Percentiles rank a stretch among this genome's conserved stretches.
These are phyloP conservation scores for Callyntrura guangdongensis DNA, from an alignment of 2,888 invertebrate genomes.

Conservation along the genomic window DNA sequence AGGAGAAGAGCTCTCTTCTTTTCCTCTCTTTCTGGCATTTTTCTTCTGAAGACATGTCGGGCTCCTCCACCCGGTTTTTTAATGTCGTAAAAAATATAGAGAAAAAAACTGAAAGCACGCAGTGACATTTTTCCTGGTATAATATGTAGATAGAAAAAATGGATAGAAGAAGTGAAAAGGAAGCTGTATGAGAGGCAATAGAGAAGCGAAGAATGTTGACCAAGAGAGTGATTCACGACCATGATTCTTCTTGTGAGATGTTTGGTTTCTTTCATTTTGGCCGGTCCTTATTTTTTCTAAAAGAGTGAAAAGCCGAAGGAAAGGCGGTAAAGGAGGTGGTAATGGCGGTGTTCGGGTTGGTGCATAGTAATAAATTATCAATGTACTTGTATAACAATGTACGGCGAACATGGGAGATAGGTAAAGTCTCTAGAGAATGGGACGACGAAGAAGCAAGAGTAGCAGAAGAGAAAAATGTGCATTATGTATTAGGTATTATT, in stretches of 20 bases:
- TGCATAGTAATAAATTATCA: slow-evolving; percentile 57
- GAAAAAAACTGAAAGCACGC: slow-evolving; percentile 36
- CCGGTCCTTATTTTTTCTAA: background rate
- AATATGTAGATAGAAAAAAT: slow-evolving; percentile 23
- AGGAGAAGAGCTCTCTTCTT: background rate
- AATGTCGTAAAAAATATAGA: slow-evolving; percentile 54
- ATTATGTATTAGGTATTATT: slow-evolving; percentile 18
- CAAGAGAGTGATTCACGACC: slow-evolving; percentile 70
- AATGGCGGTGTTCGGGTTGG: slow-evolving; percentile 7
- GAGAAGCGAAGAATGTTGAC: slow-evolving; percentile 45
- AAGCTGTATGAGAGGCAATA: slow-evolving; percentile 3
- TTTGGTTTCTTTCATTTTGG: slow-evolving; percentile 23
- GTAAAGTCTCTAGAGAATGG: slow-evolving; percentile 41
- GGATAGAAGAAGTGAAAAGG: slow-evolving; percentile 45
- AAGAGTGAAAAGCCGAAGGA: background rate
- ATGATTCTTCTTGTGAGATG: slow-evolving; percentile 41
- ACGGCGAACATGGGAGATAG: slow-evolving; percentile 26
- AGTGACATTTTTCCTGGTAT: slow-evolving; percentile 26
- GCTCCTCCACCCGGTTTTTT: background rate
- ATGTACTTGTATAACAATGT: slow-evolving; percentile 11
- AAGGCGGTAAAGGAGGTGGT: background rate
- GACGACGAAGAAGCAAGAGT: background rate
- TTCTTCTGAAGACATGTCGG: slow-evolving; percentile 7
- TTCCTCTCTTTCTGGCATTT: background rate
- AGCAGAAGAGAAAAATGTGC: slow-evolving; percentile 13